Percentiles rank a stretch among this genome's conserved stretches.
phyloP scores from a whole-genome alignment of 2,113 vertebrate genomes.

The Bombycilla garrulus region DNA sequence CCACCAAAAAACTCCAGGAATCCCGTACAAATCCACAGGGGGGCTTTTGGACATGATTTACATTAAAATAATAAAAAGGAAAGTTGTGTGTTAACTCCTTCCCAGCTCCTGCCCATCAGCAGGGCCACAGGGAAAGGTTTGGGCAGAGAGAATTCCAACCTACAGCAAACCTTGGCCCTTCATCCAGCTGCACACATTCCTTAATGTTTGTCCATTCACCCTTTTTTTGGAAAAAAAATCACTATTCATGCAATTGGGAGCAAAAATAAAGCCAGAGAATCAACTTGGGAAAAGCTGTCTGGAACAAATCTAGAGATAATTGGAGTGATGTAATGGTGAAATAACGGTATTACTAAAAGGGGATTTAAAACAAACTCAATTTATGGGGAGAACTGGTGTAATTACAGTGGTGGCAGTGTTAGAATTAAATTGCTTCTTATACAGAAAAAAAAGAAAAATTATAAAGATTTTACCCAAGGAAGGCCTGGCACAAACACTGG shows the following conservation, averaged over 20 bases:
- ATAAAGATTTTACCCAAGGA: not conserved
- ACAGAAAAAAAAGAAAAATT: not conserved
- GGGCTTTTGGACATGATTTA: not conserved
- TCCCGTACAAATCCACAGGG: fast-evolving
- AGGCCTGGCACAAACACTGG: not conserved
- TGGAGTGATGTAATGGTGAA: not conserved
- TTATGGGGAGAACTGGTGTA: not conserved
- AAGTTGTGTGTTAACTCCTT: fast-evolving
- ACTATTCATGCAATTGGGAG: not conserved
- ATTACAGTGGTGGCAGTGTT: not conserved
- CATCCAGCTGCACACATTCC: not conserved
- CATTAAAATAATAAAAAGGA: too few relatives aligned
- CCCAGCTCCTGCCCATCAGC: not conserved
- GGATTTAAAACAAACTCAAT: not conserved
- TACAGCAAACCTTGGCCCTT: not conserved
- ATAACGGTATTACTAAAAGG: not conserved
- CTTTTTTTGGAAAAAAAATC: fast-evolving
- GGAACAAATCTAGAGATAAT: constrained; percentile 1
- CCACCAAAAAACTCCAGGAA: constrained; percentile 14
- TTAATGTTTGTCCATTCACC: not conserved
- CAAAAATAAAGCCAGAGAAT: not conserved
- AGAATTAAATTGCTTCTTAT: not conserved
- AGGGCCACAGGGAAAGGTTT: not conserved
- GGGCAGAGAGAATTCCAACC: not conserved
- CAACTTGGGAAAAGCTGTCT: not conserved